Evolutionary conservation across 2,113 vertebrate species (phyloP).

Genomic region (Hucho hucho): DNA sequence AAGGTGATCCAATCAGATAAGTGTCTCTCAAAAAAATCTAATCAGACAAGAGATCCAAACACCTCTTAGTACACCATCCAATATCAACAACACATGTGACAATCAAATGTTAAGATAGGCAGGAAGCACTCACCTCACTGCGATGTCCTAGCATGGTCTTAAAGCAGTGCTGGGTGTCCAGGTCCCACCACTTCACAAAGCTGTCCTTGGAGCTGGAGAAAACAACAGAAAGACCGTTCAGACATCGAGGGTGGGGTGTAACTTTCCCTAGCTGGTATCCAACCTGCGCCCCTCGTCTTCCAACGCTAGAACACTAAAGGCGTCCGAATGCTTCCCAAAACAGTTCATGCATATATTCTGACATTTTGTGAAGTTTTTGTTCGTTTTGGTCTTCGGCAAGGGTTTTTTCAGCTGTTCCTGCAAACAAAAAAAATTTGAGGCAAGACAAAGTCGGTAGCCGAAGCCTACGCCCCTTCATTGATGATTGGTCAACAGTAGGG

Average conservation of each 20-base stretch:
- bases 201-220: slow-evolving; percentile 87
- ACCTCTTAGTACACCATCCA: neutral
- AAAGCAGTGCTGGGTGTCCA: slow-evolving; percentile 97
- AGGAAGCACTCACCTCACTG: slow-evolving; percentile 79
- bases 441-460: too few species aligned
- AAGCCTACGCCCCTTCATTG: too few species aligned
- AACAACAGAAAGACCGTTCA: slow-evolving; percentile 11
- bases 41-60: neutral
- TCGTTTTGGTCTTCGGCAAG: too few species aligned
- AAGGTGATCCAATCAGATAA: neutral
- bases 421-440: too few species aligned
- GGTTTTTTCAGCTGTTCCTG: too few species aligned
- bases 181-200: slow-evolving; percentile 96
- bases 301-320: too few species aligned
- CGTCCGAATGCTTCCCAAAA: too few species aligned
- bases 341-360: too few species aligned
- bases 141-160: slow-evolving; percentile 94
- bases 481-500: too few species aligned
- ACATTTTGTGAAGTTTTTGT: too few species aligned
- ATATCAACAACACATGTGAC: neutral
- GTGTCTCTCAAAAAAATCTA: neutral
- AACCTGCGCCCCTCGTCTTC: too few species aligned
- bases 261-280: neutral
- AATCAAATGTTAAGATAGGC: neutral
- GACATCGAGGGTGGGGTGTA: neutral